Evolutionary conservation across 2,113 vertebrate species (phyloP).

Genomic region (Neodontobutis hainanensis): DNA sequence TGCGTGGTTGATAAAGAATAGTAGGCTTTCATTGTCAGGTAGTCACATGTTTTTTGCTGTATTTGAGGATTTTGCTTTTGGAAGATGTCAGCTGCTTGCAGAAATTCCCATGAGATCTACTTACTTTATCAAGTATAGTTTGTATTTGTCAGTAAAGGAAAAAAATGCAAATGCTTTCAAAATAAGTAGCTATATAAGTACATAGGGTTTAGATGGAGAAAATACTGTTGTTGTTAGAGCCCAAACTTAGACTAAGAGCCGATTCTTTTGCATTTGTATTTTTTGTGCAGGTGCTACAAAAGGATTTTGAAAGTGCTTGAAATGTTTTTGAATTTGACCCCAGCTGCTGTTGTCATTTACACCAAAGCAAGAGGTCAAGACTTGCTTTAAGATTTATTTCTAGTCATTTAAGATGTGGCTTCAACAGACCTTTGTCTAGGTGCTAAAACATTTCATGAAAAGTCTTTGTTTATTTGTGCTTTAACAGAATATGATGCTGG

Average conservation of each 20-base stretch:
- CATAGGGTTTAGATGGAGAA: too few species aligned
- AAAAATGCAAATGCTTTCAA: too few species aligned
- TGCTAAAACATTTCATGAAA: background rate
- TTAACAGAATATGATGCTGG: conserved; percentile 70
- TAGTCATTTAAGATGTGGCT: background rate
- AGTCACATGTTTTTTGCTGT: conserved; percentile 1
- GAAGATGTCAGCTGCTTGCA: conserved; percentile 10
- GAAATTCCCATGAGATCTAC: background rate
- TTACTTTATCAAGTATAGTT: too few species aligned
- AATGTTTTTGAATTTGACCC: background rate
- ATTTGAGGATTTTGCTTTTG: background rate
- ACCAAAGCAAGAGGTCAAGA: background rate
- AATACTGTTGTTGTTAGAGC: too few species aligned
- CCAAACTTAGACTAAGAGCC: too few species aligned
- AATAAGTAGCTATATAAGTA: too few species aligned
- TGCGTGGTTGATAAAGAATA: conserved; percentile 17
- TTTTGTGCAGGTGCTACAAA: background rate
- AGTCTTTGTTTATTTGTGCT: conserved; percentile 39
- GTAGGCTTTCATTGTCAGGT: conserved; percentile 19
- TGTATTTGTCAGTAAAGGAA: too few species aligned
- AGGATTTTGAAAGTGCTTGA: background rate
- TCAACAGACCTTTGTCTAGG: background rate
- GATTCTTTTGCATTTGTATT: background rate
- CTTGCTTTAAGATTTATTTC: background rate
- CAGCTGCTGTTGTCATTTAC: conserved; percentile 1